Evolutionary conservation across 2,797 vertebrate species (phyloP).

Genomic region (Tiaroga cobitis): DNA sequence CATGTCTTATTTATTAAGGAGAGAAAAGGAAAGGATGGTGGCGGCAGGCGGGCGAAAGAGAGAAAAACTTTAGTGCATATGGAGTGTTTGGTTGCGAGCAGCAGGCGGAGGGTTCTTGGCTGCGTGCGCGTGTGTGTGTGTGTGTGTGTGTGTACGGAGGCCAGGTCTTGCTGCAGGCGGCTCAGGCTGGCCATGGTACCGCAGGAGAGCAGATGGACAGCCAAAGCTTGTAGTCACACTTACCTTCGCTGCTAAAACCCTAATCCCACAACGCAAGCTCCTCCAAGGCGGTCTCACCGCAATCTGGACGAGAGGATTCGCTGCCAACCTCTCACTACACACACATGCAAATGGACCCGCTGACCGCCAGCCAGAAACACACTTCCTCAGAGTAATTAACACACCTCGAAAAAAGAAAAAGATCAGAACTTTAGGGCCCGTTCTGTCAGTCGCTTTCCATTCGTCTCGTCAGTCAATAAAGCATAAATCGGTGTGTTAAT

Average conservation of each 20-base stretch:
- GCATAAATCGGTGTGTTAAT: conserved; percentile 50
- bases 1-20: conserved; percentile 55
- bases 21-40: conserved; percentile 52
- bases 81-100: conserved; percentile 99
- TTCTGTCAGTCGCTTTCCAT: not conserved
- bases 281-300: conserved; percentile 99
- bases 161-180: conserved; percentile 99
- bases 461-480: not conserved
- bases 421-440: conserved; percentile 71
- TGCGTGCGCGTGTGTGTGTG: conserved; percentile 74
- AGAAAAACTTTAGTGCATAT: conserved; percentile 97
- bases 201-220: conserved; percentile 99
- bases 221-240: conserved; percentile 99
- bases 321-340: conserved; percentile 98
- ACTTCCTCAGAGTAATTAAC: conserved; percentile 98
- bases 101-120: conserved; percentile 98
- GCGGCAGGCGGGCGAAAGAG: conserved; percentile 35
- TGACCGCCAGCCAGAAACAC: conserved; percentile 94
- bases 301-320: conserved; percentile 95
- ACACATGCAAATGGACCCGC: conserved; percentile 93
- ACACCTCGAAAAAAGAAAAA: conserved; percentile 90
- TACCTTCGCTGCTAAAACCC: conserved; percentile 99
- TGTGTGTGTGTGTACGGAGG: conserved; percentile 85
- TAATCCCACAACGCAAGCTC: conserved; percentile 99
- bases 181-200: conserved; percentile 99